Base-by-base conservation (phyloP, 2,113 vertebrate species). In the Platichthys flesus region DNA sequence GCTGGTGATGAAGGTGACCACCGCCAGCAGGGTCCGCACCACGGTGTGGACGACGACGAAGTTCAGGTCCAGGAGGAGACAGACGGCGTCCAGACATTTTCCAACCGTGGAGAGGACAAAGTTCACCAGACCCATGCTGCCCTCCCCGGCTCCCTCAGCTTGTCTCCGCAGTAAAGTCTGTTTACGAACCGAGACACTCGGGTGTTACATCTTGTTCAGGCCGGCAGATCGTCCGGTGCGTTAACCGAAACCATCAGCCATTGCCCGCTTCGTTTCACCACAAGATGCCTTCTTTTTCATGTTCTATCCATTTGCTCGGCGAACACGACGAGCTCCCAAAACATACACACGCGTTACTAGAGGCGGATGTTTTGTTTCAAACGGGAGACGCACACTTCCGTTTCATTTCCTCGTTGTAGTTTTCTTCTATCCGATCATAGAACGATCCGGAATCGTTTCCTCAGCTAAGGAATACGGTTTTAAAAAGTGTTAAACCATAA, bases 41-140 rank as follows among this genome's bases (percentile, higher is more conserved):
- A 96, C 60, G 2, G 93, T 95, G 76, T 96, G 97, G 26, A 98
- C 95, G 5, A 97, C 74, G 79, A 97, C 79, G 71, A 97, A 98
- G 82, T 98, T 96, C 56, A 99, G 47, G 81, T 98, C 97, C 92
- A 99, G 85, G 78, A 98, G 60, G 54, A 99, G 85, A 5, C 93
- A 85, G 51, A 95, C 75, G 40, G 95, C 78, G 68, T 98, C 96
- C 83, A 97, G 70, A 54, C 93, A 92, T 89, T 93, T 90, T 35
- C 94, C 95, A 63, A 96, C 76, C 9, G 93, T 93, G 57, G 94
- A 94, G 55, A 98, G 87, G 2, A 97, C 65, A 55, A 94, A 57
- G 84, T 95, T 91, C 76, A 98, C 76, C 72, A 95, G 87, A 79
- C 95, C 97, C 97, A 97, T 98, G 77, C 57, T 67, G 58, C 6